These are phyloP conservation scores for Drosophila birchii DNA, from an alignment of 2,888 invertebrate genomes.

Conservation along the genomic window DNA sequence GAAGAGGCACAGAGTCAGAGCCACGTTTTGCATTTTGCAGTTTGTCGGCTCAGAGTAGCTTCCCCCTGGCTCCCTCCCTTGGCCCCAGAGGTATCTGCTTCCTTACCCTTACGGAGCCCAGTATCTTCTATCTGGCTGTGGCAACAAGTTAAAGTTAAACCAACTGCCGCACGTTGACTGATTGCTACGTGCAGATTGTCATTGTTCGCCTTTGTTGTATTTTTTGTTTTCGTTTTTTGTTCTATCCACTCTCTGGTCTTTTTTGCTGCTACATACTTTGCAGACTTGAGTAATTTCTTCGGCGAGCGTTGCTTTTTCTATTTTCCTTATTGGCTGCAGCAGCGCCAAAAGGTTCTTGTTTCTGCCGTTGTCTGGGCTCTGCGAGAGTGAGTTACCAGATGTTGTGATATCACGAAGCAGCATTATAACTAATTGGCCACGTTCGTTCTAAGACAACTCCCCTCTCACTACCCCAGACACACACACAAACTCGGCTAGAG, in stretches of 20 bases:
- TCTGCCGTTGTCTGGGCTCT: slow-evolving; percentile 56
- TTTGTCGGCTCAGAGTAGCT: slow-evolving; percentile 54
- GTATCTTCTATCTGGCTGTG: slow-evolving; percentile 61
- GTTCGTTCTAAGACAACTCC: slow-evolving; percentile 67
- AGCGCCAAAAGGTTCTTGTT: slow-evolving; percentile 49
- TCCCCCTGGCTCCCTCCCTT: slow-evolving; percentile 6
- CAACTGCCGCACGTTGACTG: slow-evolving; percentile 82
- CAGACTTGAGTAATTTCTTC: slow-evolving; percentile 79
- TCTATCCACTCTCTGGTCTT: slow-evolving; percentile 32
- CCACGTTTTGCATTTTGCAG: slow-evolving; percentile 74
- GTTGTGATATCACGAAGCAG: slow-evolving; percentile 80
- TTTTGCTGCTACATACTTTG: slow-evolving; percentile 73
- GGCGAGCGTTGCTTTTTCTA: slow-evolving; percentile 68
- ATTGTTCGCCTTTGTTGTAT: slow-evolving; percentile 71
- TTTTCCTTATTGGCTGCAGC: slow-evolving; percentile 49
- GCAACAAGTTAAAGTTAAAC: slow-evolving; percentile 77
- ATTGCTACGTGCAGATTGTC: slow-evolving; percentile 84
- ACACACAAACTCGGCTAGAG: slow-evolving; percentile 46
- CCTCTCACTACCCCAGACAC: slow-evolving; percentile 6
- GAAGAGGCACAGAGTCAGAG: slow-evolving; percentile 15
- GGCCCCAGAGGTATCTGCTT: slow-evolving; percentile 5
- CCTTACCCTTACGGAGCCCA: slow-evolving; percentile 30
- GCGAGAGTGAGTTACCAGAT: slow-evolving; percentile 78
- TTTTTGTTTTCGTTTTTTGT: slow-evolving; percentile 19
- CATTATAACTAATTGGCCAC: slow-evolving; percentile 83